Percentiles rank a stretch among this genome's conserved stretches.
phyloP scores from a whole-genome alignment of 1,140 invertebrate species.

The Bombus vancouverensis region DNA sequence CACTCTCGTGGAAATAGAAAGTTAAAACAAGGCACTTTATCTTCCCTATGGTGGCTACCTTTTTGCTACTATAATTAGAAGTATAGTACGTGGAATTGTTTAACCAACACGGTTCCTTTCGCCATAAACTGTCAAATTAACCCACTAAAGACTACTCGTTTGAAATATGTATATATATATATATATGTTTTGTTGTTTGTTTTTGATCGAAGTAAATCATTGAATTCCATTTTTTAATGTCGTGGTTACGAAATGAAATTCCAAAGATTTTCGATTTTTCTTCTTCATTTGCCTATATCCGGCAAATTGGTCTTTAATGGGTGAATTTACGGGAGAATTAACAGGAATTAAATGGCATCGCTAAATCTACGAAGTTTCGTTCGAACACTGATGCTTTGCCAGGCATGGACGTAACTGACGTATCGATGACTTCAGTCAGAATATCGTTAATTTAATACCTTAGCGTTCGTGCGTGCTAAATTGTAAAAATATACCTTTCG shows the following conservation, averaged over 20 bases:
- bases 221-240: not conserved
- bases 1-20: not conserved
- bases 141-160: not conserved
- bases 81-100: not conserved
- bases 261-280: not conserved
- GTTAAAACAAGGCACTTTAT: constrained; percentile 24
- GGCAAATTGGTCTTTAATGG: not conserved
- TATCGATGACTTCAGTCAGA: not conserved
- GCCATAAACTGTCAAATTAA: not conserved
- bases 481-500: constrained; percentile 29
- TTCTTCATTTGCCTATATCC: not conserved
- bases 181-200: no score
- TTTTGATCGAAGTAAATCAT: not conserved
- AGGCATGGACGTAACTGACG: not conserved
- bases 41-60: not conserved
- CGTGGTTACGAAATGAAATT: not conserved
- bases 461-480: constrained; percentile 19
- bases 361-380: not conserved
- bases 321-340: not conserved
- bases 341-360: not conserved
- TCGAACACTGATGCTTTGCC: not conserved
- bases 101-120: not conserved
- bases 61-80: not conserved
- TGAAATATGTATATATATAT: not conserved
- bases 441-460: not conserved